Evolutionary conservation across 2,888 invertebrate species (phyloP).

Genomic region (Ophioninae sp.): DNA sequence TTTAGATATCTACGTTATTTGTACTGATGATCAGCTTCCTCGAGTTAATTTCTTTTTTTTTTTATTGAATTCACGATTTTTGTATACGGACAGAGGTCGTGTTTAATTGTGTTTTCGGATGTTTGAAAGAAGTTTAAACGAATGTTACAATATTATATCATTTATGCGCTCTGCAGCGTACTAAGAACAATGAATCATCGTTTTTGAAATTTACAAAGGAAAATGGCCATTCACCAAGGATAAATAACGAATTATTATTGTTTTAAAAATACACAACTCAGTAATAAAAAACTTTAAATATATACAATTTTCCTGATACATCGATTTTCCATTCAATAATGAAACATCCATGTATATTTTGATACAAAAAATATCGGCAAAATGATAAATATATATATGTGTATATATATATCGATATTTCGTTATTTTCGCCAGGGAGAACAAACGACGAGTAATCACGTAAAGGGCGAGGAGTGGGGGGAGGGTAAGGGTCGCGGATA

Average conservation of each 20-base stretch:
- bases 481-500: conserved; percentile 6
- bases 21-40: not conserved
- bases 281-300: too few species aligned
- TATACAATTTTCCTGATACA: too few species aligned
- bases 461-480: not conserved
- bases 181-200: too few species aligned
- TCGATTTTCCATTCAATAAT: too few species aligned
- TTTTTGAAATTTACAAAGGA: too few species aligned
- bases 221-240: too few species aligned
- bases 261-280: too few species aligned
- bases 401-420: conserved; percentile 13
- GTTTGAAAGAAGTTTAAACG: too few species aligned
- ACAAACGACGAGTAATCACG: conserved; percentile 37
- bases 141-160: too few species aligned
- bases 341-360: not conserved
- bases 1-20: not conserved
- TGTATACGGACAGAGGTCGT: not conserved
- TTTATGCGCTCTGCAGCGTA: too few species aligned
- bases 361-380: conserved; percentile 21
- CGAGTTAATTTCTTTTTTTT: not conserved
- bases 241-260: too few species aligned
- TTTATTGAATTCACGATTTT: not conserved
- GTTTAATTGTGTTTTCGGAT: too few species aligned
- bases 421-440: conserved; percentile 44
- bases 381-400: not conserved